Base-by-base conservation (phyloP, 2,113 vertebrate species). In the Saguinus imperator region DNA sequence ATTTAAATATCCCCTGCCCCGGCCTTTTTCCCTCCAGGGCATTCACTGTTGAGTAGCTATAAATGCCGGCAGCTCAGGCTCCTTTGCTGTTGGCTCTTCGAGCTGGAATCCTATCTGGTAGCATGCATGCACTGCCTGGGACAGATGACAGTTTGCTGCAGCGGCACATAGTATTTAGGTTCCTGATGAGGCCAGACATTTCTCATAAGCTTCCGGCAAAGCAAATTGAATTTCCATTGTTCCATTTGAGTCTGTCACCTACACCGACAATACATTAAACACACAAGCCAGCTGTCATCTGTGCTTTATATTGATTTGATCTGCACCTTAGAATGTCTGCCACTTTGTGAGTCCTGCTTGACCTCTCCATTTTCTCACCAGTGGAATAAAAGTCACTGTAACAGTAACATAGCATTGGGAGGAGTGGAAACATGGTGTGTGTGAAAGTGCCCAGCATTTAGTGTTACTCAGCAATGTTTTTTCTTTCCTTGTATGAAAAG, bases 81-180 rank as follows among this genome's bases (percentile, higher is more conserved):
- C 29, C 73, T 29, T n/a, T 4, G 1, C 77, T 1, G 37, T 73
- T 45, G 6, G 1, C 68, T 1, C 55, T 72, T 45, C 0, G 0
- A 13, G 16, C 80, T 5, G 52, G 25, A 37, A 45, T 9, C 52
- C 18, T 45, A 29, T 5, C 9, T 21, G 29, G 64, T 35, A 64
- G 43, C 21, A 0, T 1, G 50, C 50, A 0, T 0, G 10, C 73
- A 16, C 73, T 40, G 25, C 73, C 64, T 12, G 9, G 37, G 35
- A 13, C 35, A 2, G 45, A 3, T 6, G 2, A 11, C 16, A 8
- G 23, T 8, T 32, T 14, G 3, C 32, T 57, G 73, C 55, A 72
- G 11, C 14, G 4, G 48, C 13, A 5, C 35, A 0, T 4, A 20
- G 25, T 23, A 23, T n/a, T 23, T 20, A 32, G 48, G 50, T 29